A percentile compares a stretch with the other conserved stretches of the same genome.
phyloP scores from a whole-genome alignment of 2,888 invertebrate genomes.

The Pseudanteris insignis region DNA sequence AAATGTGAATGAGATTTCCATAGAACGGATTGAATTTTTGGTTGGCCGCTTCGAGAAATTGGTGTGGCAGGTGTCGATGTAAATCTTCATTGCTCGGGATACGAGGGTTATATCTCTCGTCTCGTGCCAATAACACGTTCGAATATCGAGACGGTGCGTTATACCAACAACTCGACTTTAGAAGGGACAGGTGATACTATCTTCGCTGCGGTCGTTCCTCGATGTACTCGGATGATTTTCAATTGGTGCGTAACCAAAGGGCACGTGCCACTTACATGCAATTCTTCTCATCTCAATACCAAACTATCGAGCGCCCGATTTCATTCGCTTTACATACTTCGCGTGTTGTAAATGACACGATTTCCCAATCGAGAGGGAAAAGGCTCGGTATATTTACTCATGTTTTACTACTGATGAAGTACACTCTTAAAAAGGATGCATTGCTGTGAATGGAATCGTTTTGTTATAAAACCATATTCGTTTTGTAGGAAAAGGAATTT shows the following conservation, averaged over 20 bases:
- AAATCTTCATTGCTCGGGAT: constrained; percentile 43
- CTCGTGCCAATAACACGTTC: constrained; percentile 38
- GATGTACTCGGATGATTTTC: constrained; percentile 46
- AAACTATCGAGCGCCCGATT: no score
- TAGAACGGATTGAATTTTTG: constrained; percentile 43
- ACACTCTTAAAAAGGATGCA: no score
- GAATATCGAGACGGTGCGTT: constrained; percentile 33
- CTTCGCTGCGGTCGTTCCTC: constrained; percentile 35
- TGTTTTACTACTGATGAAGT: no score
- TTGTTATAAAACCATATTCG: no score
- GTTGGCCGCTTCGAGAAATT: constrained; percentile 40
- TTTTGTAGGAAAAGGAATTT: no score
- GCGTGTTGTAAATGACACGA: no score
- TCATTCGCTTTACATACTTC: no score
- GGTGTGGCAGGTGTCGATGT: constrained; percentile 45
- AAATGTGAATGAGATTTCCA: constrained; percentile 36
- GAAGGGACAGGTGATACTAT: constrained; percentile 45
- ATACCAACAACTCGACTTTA: constrained; percentile 15
- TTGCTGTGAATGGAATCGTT: no score
- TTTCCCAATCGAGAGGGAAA: no score
- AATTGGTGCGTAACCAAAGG: constrained; percentile 46
- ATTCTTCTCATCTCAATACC: constrained; percentile 18
- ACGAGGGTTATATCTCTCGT: constrained; percentile 38
- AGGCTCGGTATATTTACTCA: no score
- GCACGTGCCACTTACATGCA: constrained; percentile 45